Evolutionary conservation across 30 jellyfish, hydroid and myxozoan species (phyloP), one percentile per base, ranked within the genome.

Genomic region (Turritopsis dohrnii): DNA sequence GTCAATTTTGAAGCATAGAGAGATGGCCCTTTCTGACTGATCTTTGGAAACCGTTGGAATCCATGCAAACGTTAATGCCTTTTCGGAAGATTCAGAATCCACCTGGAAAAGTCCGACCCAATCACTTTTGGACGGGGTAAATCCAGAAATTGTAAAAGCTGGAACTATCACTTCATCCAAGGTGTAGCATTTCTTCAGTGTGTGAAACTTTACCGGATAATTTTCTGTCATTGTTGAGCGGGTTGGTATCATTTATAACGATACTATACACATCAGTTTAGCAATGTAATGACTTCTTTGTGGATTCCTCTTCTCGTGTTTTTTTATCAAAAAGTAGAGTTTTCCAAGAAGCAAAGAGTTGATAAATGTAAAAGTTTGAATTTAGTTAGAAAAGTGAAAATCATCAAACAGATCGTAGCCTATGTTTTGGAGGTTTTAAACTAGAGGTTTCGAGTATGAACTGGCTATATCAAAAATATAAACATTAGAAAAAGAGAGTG

Each of bases 281-380:
- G 30, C 85, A 77, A 19, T 77, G 75, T 66, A 77, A 77, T 30
- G 85, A 24, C 85, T 77, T 77, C 85, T 18, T 18, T 72, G 31
- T 72, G 20, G 1, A 16, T 18, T 16, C 23, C 30, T 72, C n/a
- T n/a, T n/a, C n/a, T n/a, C n/a, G n/a, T n/a, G n/a, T n/a, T n/a
- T n/a, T n/a, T n/a, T n/a, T n/a, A n/a, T n/a, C n/a, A n/a, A n/a
- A n/a, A n/a, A n/a, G n/a, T n/a, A n/a, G n/a, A n/a, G n/a, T n/a
- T n/a, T n/a, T n/a, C n/a, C n/a, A n/a, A n/a, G n/a, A n/a, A n/a
- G n/a, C n/a, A n/a, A n/a, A n/a, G n/a, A n/a, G n/a, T n/a, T n/a
- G n/a, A n/a, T n/a, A n/a, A n/a, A n/a, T n/a, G n/a, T n/a, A n/a
- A n/a, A n/a, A n/a, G n/a, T n/a, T n/a, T n/a, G n/a, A n/a, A n/a